Evolutionary conservation across 2,113 vertebrate species (phyloP).

Genomic region (Camarhynchus parvulus): DNA sequence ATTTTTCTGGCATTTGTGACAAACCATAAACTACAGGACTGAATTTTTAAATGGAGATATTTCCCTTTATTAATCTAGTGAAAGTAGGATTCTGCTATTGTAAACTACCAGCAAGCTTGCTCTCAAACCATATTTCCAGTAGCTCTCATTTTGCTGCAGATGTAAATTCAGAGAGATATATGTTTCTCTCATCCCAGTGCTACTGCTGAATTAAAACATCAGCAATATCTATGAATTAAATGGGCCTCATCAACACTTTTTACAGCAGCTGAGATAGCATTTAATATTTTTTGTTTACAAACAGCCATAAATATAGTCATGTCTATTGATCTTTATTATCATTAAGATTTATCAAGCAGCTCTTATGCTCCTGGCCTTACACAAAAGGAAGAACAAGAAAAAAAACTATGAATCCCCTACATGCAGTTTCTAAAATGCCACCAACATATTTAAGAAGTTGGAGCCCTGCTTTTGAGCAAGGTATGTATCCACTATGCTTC

Average conservation of each 20-base stretch:
- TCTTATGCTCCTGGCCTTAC: background rate
- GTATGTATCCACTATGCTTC: background rate
- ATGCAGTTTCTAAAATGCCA: background rate
- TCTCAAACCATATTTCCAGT: slow-evolving; percentile 18
- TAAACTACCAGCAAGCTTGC: background rate
- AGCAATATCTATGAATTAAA: slow-evolving; percentile 46
- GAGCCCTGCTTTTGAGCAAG: background rate
- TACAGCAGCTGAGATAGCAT: background rate
- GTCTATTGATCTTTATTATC: background rate
- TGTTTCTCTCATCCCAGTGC: background rate
- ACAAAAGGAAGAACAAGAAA: background rate
- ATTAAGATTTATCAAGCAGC: background rate
- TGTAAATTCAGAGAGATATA: slow-evolving; percentile 33
- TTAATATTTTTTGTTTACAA: slow-evolving; percentile 34
- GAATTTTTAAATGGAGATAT: background rate
- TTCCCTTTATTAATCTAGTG: background rate
- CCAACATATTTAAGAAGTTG: background rate
- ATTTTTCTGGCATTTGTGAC: slow-evolving; percentile 8
- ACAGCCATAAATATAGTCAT: slow-evolving; percentile 33
- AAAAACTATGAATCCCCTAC: background rate
- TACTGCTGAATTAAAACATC: slow-evolving; percentile 46
- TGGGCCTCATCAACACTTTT: background rate
- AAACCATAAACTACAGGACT: background rate
- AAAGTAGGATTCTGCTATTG: background rate
- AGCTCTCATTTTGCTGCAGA: slow-evolving; percentile 3